Evolutionary conservation across 2,888 invertebrate species (phyloP), one percentile per base, ranked within the genome.

Genomic region (Troilus luridus): DNA sequence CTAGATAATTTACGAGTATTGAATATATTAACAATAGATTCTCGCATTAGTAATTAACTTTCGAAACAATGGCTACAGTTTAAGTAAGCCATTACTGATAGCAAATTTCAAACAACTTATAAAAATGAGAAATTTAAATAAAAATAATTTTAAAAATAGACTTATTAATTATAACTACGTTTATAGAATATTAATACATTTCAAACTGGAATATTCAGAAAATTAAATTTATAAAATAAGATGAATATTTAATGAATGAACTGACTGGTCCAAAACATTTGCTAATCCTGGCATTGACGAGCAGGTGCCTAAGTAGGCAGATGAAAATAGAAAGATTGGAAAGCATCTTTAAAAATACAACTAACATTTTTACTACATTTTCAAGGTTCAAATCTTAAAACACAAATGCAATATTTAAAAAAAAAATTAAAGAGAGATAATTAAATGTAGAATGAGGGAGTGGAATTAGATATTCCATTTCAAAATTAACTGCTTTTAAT

Each of bases 311-410:
- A 77, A 81, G 60, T 24, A 88, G 24, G 8, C 2, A 88, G 88
- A 60, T 60, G 24, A 88, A 67, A 90, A 56, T 59, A 88, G n/a
- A 88, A 89, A 59, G 60, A 90, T 24, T 59, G 72, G n/a, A 88
- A 89, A 59, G 60, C 54, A 88, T 88, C 60, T 88, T 27, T 59
- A 58, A 60, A 88, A 58, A 88, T 88, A 88, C 19, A 56, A 56
- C 58, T 58, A 27, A 64, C 14, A n/a, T 62, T 89, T 58, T 12
- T 59, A 88, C 8, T 19, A 27, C 8, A 59, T 56, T 58, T 58
- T 41, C n/a, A 2, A n/a, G 12, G 12, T 64, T 64, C 10, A 24
- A 10, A 10, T n/a, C 8, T n/a, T 64, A n/a, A 64, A n/a, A n/a
- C 41, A 41, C 41, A 41, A 41, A 41, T 41, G 41, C 41, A 41